Base-by-base conservation (phyloP, 2,888 invertebrate species). In the Pocota personata region DNA sequence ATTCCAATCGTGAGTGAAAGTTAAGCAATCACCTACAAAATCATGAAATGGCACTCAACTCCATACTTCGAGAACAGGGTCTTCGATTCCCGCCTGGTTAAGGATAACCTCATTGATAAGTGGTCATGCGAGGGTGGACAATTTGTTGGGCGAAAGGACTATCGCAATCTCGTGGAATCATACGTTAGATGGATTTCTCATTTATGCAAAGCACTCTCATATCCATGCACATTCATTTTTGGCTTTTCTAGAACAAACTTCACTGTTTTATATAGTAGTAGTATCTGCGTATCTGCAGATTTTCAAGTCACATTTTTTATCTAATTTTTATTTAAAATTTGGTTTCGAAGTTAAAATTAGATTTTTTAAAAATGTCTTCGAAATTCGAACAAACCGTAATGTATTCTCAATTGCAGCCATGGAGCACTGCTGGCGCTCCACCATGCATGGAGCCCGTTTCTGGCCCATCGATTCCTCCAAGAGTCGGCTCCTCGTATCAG, bases 391-490 rank as follows among this genome's bases (percentile, higher is more conserved):
- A 90, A 89, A 90, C 89, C 58, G 89, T 90, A 55, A 90, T 91
- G 90, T 92, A 92, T 89, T 92, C 91, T 14, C 96, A 96, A 95
- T 94, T 96, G 87, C 96, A 96, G 94, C 95, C 96, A 94, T 95
- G 96, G 95, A 95, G 94, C 89, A 94, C 94, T 27, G 94, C 94
- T 80, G 93, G 93, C 50, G 94, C 94, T 8, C 93, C 93, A 77
- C 94, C 95, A 14, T 94, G 94, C 88, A 95, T 96, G 93, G 95
- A 96, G 88, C 94, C 94, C 14, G 93, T 94, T 24, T 93, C 94
- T 0, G 94, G 95, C 0, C 94, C 95, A 16, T 93, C 94, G 69
- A 92, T 94, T 84, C 95, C 96, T 10, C 93, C 94, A 2, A 94
- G 95, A 89, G 94, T 95, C 35, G 95, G 95, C 46, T 94, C 95